Conservation (phyloP, 2,113 vertebrate species). For the Argyrosomus japonicus region DNA sequence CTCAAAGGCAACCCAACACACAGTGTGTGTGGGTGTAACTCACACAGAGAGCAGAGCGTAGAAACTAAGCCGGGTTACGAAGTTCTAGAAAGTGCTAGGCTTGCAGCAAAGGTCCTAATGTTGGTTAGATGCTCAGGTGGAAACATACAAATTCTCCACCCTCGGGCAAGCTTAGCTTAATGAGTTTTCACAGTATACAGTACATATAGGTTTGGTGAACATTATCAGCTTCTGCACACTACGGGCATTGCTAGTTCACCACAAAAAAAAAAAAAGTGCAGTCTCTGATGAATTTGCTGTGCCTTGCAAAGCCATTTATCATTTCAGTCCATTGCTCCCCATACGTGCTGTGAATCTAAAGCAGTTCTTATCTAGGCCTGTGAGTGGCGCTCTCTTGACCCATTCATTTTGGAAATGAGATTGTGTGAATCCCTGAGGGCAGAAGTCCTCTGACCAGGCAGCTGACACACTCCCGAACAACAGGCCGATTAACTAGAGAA, state of each 20-base stretch:
- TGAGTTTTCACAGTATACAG: slow-evolving; percentile 45
- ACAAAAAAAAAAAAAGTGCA: slow-evolving; percentile 16
- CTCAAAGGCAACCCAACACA: slow-evolving; percentile 57
- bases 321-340: slow-evolving; percentile 40
- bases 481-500: slow-evolving; percentile 72
- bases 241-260: slow-evolving; percentile 20
- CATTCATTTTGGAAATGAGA: slow-evolving; percentile 41
- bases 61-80: slow-evolving; percentile 16
- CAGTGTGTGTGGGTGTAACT: slow-evolving; percentile 60
- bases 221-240: slow-evolving; percentile 42
- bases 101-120: slow-evolving; percentile 36
- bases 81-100: slow-evolving; percentile 34
- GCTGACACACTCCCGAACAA: slow-evolving; percentile 79
- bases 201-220: slow-evolving; percentile 15
- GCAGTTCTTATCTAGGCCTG: slow-evolving; percentile 42
- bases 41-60: slow-evolving; percentile 32
- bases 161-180: slow-evolving; percentile 45
- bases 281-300: slow-evolving; percentile 53
- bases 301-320: slow-evolving; percentile 52
- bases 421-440: slow-evolving; percentile 50
- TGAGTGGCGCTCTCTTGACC: slow-evolving; percentile 32
- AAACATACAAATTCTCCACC: slow-evolving; percentile 34
- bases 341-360: slow-evolving; percentile 55
- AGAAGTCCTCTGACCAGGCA: slow-evolving; percentile 77
- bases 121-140: slow-evolving; percentile 39